Evolutionary conservation across 1,140 invertebrate genomes (phyloP).

Genomic region (Venturia canescens): DNA sequence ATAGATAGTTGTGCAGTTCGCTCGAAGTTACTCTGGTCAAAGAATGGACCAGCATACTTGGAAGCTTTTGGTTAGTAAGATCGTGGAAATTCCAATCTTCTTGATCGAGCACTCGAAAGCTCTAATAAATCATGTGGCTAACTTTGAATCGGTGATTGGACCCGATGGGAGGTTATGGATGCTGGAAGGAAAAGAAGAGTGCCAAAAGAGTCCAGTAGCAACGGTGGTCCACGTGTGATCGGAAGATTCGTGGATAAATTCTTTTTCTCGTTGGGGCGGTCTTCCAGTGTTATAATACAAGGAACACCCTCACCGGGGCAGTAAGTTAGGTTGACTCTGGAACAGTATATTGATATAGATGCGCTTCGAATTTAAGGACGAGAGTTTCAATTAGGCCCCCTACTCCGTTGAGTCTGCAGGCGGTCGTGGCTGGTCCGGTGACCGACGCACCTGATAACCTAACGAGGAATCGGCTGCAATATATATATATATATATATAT

Average conservation of each 20-base stretch:
- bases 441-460: slow-evolving; percentile 64
- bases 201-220: not conserved
- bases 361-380: slow-evolving; percentile 62
- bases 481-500: not conserved
- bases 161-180: not conserved
- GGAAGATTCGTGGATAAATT: slow-evolving; percentile 35
- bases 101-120: too few species aligned
- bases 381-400: slow-evolving; percentile 66
- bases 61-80: too few species aligned
- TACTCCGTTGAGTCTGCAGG: slow-evolving; percentile 46
- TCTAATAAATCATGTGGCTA: too few species aligned
- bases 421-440: slow-evolving; percentile 45
- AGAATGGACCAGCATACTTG: too few species aligned
- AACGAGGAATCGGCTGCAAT: slow-evolving; percentile 56
- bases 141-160: not conserved
- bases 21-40: too few species aligned
- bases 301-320: slow-evolving; percentile 5
- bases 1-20: too few species aligned
- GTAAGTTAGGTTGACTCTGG: slow-evolving; percentile 32
- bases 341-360: slow-evolving; percentile 1
- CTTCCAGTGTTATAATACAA: not conserved
- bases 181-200: not conserved
- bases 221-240: slow-evolving; percentile 14
- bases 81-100: too few species aligned
- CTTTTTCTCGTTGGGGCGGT: slow-evolving; percentile 5